Percentiles rank a stretch among this genome's conserved stretches.
Conservation (phyloP, 2,888 invertebrate genomes). For the Zonitis immaculata region DNA sequence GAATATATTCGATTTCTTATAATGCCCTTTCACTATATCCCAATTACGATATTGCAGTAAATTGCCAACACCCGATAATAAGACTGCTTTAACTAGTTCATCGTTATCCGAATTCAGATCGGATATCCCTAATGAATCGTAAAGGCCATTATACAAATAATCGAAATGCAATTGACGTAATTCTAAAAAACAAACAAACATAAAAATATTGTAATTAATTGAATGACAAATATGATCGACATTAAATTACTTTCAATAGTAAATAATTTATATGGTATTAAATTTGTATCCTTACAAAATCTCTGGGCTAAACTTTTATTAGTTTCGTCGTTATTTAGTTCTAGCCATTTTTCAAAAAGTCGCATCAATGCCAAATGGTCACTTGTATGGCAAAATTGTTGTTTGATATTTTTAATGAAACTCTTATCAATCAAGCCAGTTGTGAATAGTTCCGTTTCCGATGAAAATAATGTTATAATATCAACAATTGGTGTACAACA, state of each 20-base stretch:
- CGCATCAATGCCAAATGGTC: constrained; percentile 60
- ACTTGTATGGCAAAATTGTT: constrained; percentile 52
- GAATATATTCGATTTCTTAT: constrained; percentile 49
- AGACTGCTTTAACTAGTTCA: constrained; percentile 55
- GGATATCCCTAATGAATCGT: constrained; percentile 34
- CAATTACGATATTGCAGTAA: constrained; percentile 50
- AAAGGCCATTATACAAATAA: constrained; percentile 51
- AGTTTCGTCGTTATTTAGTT: constrained; percentile 32
- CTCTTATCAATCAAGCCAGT: constrained; percentile 51
- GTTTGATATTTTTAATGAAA: constrained; percentile 53
- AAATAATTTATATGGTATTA: constrained; percentile 52
- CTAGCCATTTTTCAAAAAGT: constrained; percentile 54
- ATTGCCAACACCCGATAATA: constrained; percentile 57
- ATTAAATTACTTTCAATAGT: constrained; percentile 53
- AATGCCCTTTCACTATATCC: constrained; percentile 54
- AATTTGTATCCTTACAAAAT: constrained; percentile 49
- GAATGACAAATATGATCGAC: no score
- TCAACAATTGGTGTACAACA: constrained; percentile 53
- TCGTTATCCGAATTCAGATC: constrained; percentile 53
- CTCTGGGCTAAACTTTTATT: constrained; percentile 34
- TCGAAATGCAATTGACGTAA: constrained; percentile 54
- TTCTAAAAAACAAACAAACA: constrained; percentile 52
- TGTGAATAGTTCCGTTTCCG: constrained; percentile 54
- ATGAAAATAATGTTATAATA: constrained; percentile 49
- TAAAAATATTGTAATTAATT: not conserved